phyloP scores from a whole-genome alignment of 2,888 invertebrate genomes.

The Ypsolopha scabrella region DNA sequence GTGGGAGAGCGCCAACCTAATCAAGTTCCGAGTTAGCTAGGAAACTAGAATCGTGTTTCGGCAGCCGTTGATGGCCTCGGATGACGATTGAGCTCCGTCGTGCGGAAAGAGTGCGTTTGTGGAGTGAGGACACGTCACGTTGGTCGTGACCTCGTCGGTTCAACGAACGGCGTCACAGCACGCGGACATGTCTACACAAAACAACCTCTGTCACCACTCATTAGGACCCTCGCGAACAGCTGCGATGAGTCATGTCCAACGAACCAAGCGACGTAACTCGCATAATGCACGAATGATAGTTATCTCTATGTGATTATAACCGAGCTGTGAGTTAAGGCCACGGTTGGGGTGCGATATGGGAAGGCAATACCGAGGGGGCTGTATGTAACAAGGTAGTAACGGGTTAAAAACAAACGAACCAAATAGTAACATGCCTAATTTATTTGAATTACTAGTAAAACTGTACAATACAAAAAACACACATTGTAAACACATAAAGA shows the following conservation, averaged over 20 bases:
- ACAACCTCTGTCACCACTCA: background rate
- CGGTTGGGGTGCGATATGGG: too few relatives aligned
- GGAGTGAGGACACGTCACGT: conserved; percentile 36
- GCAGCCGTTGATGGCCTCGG: background rate
- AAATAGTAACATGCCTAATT: too few relatives aligned
- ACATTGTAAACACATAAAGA: too few relatives aligned
- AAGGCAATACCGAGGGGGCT: too few relatives aligned
- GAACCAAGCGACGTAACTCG: background rate
- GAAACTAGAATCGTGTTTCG: background rate
- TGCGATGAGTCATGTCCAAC: background rate
- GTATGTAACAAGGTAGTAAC: too few relatives aligned
- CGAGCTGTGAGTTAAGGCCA: too few relatives aligned
- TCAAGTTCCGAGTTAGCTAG: background rate
- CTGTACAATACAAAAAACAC: too few relatives aligned
- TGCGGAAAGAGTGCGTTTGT: conserved; percentile 27
- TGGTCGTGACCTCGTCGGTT: conserved; percentile 66
- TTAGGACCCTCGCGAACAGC: background rate
- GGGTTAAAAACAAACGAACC: too few relatives aligned
- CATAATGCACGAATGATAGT: background rate
- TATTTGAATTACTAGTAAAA: too few relatives aligned
- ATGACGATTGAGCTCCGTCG: conserved; percentile 7
- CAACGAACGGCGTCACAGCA: conserved; percentile 62
- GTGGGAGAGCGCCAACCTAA: conserved; percentile 2
- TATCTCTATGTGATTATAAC: background rate
- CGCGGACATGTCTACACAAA: conserved; percentile 15